Conservation (phyloP, 2,888 invertebrate species). For the Epirrhoe tristata region DNA sequence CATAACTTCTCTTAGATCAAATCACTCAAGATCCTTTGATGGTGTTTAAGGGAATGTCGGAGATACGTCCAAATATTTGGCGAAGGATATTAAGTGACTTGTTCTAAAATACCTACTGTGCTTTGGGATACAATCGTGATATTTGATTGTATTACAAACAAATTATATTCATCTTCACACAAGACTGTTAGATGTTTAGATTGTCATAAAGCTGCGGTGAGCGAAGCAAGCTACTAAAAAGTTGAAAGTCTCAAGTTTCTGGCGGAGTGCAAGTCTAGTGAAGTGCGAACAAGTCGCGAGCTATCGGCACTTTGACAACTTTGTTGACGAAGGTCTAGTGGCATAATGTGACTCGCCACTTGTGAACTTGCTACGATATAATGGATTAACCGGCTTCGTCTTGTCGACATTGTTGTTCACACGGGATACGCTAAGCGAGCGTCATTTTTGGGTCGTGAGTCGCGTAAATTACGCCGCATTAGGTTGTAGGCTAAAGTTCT, state of each 20-base stretch:
- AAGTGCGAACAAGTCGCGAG: slow-evolving; percentile 38
- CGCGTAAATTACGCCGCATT: too few species aligned
- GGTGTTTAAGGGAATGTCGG: too few species aligned
- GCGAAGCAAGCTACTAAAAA: background rate
- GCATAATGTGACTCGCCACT: slow-evolving; percentile 33
- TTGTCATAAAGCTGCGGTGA: background rate
- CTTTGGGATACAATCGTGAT: too few species aligned
- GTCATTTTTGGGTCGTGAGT: too few species aligned
- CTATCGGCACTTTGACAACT: slow-evolving; percentile 39
- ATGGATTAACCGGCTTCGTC: slow-evolving; percentile 26
- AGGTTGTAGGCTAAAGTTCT: too few species aligned
- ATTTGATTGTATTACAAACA: background rate
- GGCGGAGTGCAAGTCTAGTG: slow-evolving; percentile 35
- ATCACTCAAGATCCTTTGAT: too few species aligned
- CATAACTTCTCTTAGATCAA: too few species aligned
- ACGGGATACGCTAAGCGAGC: background rate
- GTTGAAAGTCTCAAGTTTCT: background rate
- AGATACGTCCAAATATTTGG: too few species aligned
- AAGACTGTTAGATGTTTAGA: background rate
- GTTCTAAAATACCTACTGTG: too few species aligned
- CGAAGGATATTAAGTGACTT: too few species aligned
- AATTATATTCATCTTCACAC: background rate
- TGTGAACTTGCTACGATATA: slow-evolving; percentile 23
- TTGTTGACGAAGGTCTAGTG: slow-evolving; percentile 42
- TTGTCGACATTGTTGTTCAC: slow-evolving; percentile 8